phyloP scores from a whole-genome alignment of 2,113 vertebrate species.

The Hirundichthys speculiger region DNA sequence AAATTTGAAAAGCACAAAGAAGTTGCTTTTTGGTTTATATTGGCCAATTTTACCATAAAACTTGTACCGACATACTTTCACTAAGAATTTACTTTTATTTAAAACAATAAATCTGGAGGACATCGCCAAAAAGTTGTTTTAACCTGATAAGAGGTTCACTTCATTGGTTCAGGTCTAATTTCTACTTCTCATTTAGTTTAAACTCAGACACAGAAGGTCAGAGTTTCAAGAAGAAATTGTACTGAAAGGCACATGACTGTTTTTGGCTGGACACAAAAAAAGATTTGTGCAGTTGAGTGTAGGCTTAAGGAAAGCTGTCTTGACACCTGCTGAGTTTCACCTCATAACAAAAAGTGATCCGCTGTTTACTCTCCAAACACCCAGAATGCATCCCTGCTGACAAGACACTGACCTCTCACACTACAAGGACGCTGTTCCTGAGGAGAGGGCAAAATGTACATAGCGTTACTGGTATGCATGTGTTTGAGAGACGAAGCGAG shows the following conservation, averaged over 20 bases:
- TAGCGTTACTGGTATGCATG: constrained; percentile 17
- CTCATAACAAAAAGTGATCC: constrained; percentile 53
- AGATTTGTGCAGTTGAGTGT: constrained; percentile 4
- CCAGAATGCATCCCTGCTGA: constrained; percentile 70
- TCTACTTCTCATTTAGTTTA: neutral
- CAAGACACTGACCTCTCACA: constrained; percentile 58
- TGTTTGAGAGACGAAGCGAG: constrained; percentile 22
- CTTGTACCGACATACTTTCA: too few species aligned
- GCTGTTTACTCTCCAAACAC: constrained; percentile 75
- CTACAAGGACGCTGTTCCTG: constrained; percentile 56
- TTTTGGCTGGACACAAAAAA: neutral
- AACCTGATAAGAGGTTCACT: too few species aligned
- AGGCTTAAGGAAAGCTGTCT: constrained; percentile 27
- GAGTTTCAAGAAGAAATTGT: neutral
- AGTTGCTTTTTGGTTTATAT: too few species aligned
- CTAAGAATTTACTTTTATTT: too few species aligned
- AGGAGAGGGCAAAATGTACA: constrained; percentile 38
- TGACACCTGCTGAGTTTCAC: constrained; percentile 54
- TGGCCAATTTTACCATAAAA: too few species aligned
- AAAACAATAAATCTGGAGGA: too few species aligned
- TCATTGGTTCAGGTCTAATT: neutral
- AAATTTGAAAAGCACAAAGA: too few species aligned
- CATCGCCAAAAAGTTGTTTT: too few species aligned
- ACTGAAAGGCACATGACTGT: constrained; percentile 19
- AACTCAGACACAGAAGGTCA: neutral